phyloP scores from a whole-genome alignment of 2,113 vertebrate genomes.

The Petroica traversi region DNA sequence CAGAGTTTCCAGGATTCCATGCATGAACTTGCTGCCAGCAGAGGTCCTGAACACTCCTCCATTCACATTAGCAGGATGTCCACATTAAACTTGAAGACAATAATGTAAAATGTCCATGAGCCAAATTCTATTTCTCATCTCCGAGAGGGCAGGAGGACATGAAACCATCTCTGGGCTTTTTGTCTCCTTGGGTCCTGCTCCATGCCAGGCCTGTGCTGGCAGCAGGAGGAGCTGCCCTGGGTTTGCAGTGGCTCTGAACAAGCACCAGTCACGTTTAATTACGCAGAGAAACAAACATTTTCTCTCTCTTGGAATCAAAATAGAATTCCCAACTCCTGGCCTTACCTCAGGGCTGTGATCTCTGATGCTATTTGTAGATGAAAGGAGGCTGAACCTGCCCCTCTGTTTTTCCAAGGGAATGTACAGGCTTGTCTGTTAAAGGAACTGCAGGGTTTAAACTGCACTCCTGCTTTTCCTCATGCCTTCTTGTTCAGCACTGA shows the following conservation, averaged over 20 bases:
- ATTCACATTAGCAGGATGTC: background rate
- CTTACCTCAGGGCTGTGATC: background rate
- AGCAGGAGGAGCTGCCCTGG: background rate
- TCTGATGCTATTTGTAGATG: background rate
- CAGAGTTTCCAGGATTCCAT: background rate
- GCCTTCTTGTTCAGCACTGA: background rate
- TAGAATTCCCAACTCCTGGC: background rate
- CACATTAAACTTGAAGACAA: background rate
- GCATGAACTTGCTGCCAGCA: constrained; percentile 24
- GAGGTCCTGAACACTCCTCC: constrained; percentile 46
- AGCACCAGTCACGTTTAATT: background rate
- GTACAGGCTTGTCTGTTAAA: background rate
- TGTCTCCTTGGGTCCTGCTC: background rate
- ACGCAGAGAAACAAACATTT: background rate
- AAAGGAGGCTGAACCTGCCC: background rate
- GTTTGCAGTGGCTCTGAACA: background rate
- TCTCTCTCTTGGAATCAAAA: background rate
- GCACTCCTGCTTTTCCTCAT: background rate
- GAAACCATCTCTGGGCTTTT: background rate
- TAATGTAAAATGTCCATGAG: background rate
- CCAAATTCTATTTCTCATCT: background rate
- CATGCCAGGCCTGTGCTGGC: background rate
- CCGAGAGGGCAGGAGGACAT: background rate
- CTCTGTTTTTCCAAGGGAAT: background rate
- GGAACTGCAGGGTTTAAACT: background rate